These are phyloP conservation scores for Bugula neritina DNA, from an alignment of 2,888 invertebrate genomes.

Conservation along the genomic window DNA sequence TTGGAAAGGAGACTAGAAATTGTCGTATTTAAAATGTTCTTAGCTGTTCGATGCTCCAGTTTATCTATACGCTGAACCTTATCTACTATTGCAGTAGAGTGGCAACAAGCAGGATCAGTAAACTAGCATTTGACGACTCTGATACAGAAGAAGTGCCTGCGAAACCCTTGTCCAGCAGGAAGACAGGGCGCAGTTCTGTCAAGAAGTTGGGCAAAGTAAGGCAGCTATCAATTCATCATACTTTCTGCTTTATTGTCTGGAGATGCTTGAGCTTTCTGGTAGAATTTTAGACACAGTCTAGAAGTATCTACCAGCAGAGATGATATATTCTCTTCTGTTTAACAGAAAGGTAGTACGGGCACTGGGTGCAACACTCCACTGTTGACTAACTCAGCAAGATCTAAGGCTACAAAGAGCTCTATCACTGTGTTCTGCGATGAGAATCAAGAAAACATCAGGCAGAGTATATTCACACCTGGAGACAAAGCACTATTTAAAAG, in stretches of 20 bases:
- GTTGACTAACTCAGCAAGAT: not conserved
- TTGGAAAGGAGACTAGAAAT: too few relatives aligned
- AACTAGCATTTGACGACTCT: slow-evolving; percentile 20
- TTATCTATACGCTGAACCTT: too few relatives aligned
- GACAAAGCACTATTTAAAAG: not conserved
- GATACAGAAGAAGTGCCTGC: not conserved
- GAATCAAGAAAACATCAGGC: not conserved
- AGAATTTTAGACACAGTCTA: too few relatives aligned
- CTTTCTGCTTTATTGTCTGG: too few relatives aligned
- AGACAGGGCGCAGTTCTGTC: not conserved
- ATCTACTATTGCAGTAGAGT: too few relatives aligned
- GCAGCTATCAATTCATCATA: too few relatives aligned
- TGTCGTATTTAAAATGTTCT: too few relatives aligned
- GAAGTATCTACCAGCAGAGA: too few relatives aligned
- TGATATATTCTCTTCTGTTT: too few relatives aligned
- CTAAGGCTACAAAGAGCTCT: not conserved
- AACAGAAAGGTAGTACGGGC: not conserved
- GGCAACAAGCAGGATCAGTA: not conserved
- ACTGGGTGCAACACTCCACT: not conserved
- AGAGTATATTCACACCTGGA: not conserved
- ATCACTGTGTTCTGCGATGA: slow-evolving; percentile 20
- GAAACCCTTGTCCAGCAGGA: not conserved
- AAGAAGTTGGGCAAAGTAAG: too few relatives aligned
- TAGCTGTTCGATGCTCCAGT: too few relatives aligned
- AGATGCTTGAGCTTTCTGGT: too few relatives aligned